Evolutionary conservation across 2,113 vertebrate genomes (phyloP), one percentile per base, ranked within the genome.

Genomic region (Pachyramphus minor): DNA sequence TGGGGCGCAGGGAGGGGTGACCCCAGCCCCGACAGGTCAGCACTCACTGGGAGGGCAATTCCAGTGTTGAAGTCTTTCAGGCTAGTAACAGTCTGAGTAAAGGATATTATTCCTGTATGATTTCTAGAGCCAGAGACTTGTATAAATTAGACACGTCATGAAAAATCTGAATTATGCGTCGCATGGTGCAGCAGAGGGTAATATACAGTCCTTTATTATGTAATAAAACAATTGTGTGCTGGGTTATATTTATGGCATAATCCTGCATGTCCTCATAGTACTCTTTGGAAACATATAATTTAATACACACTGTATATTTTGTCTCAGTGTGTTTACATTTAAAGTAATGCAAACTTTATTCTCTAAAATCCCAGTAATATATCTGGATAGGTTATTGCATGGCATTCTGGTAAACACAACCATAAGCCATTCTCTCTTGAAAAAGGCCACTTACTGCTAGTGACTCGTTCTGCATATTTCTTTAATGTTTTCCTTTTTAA

Each of bases 181-280:
- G 6, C 68, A 33, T 21, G 45, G 84, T 64, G 50, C 92, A 86
- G 94, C 93, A 93, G 92, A 96, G 69, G 73, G 84, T 96, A 95
- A 95, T 96, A 96, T 94, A 94, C 79, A 89, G 89, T 80, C 93
- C 82, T 97, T 96, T 97, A 97, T 96, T 96, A 96, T 88, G 84
- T 91, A 96, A 96, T 96, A 96, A 97, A 97, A 84, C 95, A 96
- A 97, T 96, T 95, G 90, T 91, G 77, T 94, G 88, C 95, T 64
- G 77, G 84, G 44, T 96, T 89, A 87, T 96, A 96, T 97, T 97
- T 97, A 96, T 75, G 69, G 94, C 76, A 62, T 87, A 91, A 96
- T 95, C 91, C 95, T 68, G 47, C 35, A 87, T 44, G 86, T 87
- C 92, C 82, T 96, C 90, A 88, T 25, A 95, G 89, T 71, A 87